phyloP scores from a whole-genome alignment of 2,113 vertebrate genomes.

The Bufo bufo region DNA sequence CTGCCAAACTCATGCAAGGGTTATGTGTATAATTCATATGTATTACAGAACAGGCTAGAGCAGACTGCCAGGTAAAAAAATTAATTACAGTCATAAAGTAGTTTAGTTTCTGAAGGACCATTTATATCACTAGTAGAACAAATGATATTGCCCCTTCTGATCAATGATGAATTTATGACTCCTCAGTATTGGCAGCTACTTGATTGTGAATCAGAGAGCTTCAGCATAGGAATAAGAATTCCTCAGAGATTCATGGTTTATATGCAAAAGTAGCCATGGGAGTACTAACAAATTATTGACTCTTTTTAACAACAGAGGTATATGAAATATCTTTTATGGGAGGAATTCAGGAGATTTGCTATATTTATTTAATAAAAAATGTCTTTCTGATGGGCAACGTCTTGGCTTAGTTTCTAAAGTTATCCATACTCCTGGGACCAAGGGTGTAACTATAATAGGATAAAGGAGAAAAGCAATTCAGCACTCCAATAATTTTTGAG shows the following conservation, averaged over 20 bases:
- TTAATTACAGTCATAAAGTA: constrained; percentile 60
- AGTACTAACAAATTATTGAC: constrained; percentile 63
- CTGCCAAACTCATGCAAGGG: constrained; percentile 11
- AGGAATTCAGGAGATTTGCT: neutral
- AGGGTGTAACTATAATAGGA: no score
- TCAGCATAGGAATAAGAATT: constrained; percentile 62
- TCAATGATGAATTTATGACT: constrained; percentile 64
- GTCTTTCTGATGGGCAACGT: neutral
- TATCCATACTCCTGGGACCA: neutral
- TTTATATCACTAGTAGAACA: constrained; percentile 56
- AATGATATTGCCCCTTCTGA: constrained; percentile 53
- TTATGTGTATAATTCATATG: constrained; percentile 34
- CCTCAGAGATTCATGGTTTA: constrained; percentile 59
- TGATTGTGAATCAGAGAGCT: constrained; percentile 63
- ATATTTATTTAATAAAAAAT: neutral
- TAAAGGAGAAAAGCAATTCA: no score
- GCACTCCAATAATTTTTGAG: no score
- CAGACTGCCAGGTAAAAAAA: constrained; percentile 40
- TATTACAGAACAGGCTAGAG: constrained; percentile 36
- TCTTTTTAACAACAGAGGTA: constrained; percentile 66
- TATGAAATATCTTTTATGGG: neutral
- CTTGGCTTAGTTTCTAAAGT: neutral
- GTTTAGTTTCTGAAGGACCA: constrained; percentile 32
- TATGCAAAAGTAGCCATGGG: constrained; percentile 61
- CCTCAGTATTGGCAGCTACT: constrained; percentile 63